phyloP scores from a whole-genome alignment of 2,113 vertebrate genomes.

The Albula glossodonta region DNA sequence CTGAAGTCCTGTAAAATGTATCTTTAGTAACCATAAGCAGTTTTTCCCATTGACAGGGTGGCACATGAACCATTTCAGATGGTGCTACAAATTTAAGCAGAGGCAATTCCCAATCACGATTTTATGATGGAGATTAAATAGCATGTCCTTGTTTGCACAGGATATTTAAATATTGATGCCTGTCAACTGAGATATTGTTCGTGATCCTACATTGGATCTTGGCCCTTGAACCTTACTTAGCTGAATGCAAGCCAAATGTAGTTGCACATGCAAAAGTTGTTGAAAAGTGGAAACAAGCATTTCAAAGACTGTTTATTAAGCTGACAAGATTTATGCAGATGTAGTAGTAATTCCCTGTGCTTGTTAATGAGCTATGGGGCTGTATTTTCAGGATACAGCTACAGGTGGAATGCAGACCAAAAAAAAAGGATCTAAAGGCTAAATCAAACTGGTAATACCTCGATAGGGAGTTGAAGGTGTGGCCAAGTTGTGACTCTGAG shows the following conservation, averaged over 20 bases:
- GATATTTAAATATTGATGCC: not conserved
- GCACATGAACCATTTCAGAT: not conserved
- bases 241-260: not conserved
- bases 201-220: not conserved
- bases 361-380: too few relatives aligned
- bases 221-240: not conserved
- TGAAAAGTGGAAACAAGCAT: too few relatives aligned
- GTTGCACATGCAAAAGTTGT: too few relatives aligned
- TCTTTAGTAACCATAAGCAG: slow-evolving; percentile 49
- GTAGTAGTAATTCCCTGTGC: too few relatives aligned
- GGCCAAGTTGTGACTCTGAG: too few relatives aligned
- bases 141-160: not conserved
- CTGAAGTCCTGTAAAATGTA: slow-evolving; percentile 49
- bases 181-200: not conserved
- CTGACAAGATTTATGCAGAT: too few relatives aligned
- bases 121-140: not conserved
- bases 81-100: not conserved
- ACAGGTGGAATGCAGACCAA: too few relatives aligned
- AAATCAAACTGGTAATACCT: too few relatives aligned
- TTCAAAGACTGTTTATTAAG: too few relatives aligned
- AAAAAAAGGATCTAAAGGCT: too few relatives aligned
- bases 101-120: not conserved
- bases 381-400: too few relatives aligned
- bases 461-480: too few relatives aligned
- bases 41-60: not conserved